Evolutionary conservation across 2,113 vertebrate species (phyloP), one percentile per base, ranked within the genome.

Genomic region (Rynchops niger): DNA sequence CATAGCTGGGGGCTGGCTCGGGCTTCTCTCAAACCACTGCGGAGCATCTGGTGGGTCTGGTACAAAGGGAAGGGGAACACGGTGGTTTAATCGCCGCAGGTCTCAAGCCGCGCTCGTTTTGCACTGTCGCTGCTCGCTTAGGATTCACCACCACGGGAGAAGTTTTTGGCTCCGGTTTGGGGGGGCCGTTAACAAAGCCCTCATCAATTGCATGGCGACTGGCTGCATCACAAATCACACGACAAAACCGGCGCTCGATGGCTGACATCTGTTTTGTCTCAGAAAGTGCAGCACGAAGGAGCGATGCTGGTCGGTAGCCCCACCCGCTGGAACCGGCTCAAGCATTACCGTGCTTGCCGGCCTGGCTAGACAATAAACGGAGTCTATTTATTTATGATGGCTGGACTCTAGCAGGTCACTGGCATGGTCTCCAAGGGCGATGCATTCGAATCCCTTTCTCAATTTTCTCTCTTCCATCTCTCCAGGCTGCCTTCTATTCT

Each of bases 241-340:
- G 23, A 36, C 79, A 22, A 29, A 38, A 13, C 26, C 38, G 22
- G 71, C 14, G 11, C 49, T 53, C 20, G 53, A 42, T 63, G 82
- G 50, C 42, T 79, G 30, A 89, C 97, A 97, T 98, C 96, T 97
- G 97, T 58, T 97, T 96, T 85, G 91, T 90, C 93, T 97, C 97
- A 92, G 78, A 26, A 15, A n/a, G 62, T 27, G 4, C 63, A 73
- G 83, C 86, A 1, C 61, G 26, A 36, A 27, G 56, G 17, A 78
- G 62, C 58, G 45, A 36, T 49, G 88, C 88, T 29, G 58, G 63
- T 45, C 69, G 15, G 9, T 2, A 38, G 86, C 88, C 85, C 94
- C 97, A 90, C 96, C 96, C 95, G 76, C 96, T 94, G 97, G 93
- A 93, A 32, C 8, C 27, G 13, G 83, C 91, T 96, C 92, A 89